phyloP scores from a whole-genome alignment of 2,797 vertebrate genomes.

The Acanthiza pusilla region DNA sequence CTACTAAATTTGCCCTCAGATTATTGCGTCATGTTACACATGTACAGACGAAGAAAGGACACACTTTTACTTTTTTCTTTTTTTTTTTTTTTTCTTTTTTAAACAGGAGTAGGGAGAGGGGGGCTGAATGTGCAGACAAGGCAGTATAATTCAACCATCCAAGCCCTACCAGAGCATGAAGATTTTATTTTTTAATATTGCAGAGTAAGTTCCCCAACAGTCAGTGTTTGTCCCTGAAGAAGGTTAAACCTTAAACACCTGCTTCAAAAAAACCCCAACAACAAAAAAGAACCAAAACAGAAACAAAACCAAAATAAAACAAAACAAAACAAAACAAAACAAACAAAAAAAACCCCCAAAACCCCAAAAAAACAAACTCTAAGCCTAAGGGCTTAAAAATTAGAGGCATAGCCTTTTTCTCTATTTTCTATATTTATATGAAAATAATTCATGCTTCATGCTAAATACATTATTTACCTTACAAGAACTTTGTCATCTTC shows the following conservation, averaged over 20 bases:
- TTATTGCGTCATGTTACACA: conserved; percentile 84
- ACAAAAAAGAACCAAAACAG: conserved; percentile 41
- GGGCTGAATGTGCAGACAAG: conserved; percentile 83
- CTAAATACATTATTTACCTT: conserved; percentile 99
- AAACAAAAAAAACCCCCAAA: conserved; percentile 17
- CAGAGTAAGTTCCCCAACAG: conserved; percentile 89
- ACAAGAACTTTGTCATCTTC: conserved; percentile 92
- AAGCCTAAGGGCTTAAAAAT: conserved; percentile 93
- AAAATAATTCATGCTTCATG: conserved; percentile 99
- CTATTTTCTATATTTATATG: conserved; percentile 99
- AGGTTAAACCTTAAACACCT: conserved; percentile 93
- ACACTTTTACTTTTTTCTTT: conserved; percentile 72
- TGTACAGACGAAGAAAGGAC: conserved; percentile 79
- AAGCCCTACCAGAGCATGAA: conserved; percentile 82
- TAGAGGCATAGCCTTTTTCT: conserved; percentile 93
- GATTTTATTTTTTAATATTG: conserved; percentile 84
- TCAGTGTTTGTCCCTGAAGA: conserved; percentile 96
- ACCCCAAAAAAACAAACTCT: conserved; percentile 68
- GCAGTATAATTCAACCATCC: conserved; percentile 79
- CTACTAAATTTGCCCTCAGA: conserved; percentile 83
- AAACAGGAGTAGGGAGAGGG: conserved; percentile 79
- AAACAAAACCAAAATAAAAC: conserved; percentile 24
- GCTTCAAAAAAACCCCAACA: conserved; percentile 82
- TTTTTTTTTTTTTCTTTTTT: conserved; percentile 19
- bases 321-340: conserved; percentile 18